phyloP scores from a whole-genome alignment of 2,113 vertebrate species.

The Dunckerocampus dactyliophorus region DNA sequence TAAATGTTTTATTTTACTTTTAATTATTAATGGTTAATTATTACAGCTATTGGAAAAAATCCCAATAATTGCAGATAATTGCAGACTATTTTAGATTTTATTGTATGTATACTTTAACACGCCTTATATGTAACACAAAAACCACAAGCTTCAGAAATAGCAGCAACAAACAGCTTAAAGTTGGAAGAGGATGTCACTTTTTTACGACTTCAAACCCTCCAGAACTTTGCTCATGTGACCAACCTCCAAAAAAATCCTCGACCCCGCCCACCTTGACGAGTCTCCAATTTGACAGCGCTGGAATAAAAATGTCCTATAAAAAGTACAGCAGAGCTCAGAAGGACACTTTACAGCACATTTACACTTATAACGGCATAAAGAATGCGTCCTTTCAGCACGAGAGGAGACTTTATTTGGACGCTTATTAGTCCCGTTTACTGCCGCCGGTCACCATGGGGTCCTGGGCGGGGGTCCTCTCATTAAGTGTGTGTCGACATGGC shows the following conservation, averaged over 20 bases:
- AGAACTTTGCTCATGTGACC: not conserved
- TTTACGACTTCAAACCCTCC: no score
- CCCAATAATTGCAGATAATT: no score
- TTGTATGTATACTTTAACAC: no score
- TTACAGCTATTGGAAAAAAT: no score
- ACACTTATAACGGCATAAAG: constrained; percentile 44
- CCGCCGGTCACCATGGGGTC: constrained; percentile 48
- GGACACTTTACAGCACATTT: constrained; percentile 56
- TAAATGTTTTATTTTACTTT: no score
- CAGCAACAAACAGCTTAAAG: no score
- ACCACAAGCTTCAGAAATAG: no score
- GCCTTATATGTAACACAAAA: no score
- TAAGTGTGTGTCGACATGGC: constrained; percentile 47
- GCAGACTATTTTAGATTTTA: no score
- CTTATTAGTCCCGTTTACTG: constrained; percentile 66
- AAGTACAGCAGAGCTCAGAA: constrained; percentile 34
- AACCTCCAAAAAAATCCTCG: constrained; percentile 8
- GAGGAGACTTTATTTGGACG: constrained; percentile 57
- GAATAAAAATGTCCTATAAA: constrained; percentile 46
- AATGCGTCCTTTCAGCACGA: constrained; percentile 57
- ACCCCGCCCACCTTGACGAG: constrained; percentile 11
- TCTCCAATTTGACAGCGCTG: constrained; percentile 31
- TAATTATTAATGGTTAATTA: no score
- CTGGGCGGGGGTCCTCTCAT: constrained; percentile 57
- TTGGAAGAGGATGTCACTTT: no score